Evolutionary conservation across 2,797 vertebrate genomes (phyloP).

Genomic region (Podargus strigoides): DNA sequence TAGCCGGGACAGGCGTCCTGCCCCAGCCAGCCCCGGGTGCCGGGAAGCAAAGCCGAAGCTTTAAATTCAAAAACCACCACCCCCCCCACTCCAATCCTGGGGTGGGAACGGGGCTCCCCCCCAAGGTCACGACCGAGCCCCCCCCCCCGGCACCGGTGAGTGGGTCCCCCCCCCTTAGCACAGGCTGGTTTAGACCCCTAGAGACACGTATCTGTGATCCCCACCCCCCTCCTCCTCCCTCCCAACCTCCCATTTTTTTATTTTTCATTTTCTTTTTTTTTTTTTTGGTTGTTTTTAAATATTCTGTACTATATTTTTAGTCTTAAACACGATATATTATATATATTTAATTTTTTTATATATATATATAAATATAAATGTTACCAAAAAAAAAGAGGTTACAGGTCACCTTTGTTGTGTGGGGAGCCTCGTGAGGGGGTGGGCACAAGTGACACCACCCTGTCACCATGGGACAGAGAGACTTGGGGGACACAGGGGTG

Average conservation of each 20-base stretch:
- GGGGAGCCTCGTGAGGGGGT: accelerated
- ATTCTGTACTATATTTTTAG: slow-evolving; percentile 82
- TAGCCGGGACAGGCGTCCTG: too few species aligned
- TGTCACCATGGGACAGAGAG: too few species aligned
- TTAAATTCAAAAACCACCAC: too few species aligned
- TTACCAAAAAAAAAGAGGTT: slow-evolving; percentile 49
- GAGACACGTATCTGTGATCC: slow-evolving; percentile 60
- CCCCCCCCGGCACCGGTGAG: too few species aligned
- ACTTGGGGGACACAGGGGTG: accelerated
- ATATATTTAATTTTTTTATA: slow-evolving; percentile 81
- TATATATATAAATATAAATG: slow-evolving; percentile 79
- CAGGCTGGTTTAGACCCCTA: slow-evolving; percentile 58
- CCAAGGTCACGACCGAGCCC: too few species aligned
- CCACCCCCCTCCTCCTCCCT: background rate
- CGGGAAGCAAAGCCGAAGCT: too few species aligned
- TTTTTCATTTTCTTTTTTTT: slow-evolving; percentile 43
- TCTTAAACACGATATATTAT: slow-evolving; percentile 78
- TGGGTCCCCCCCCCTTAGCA: slow-evolving; percentile 32
- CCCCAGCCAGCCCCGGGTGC: too few species aligned
- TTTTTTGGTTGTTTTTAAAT: slow-evolving; percentile 72
- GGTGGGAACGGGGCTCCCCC: background rate
- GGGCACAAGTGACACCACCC: background rate
- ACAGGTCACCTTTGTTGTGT: background rate
- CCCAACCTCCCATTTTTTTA: slow-evolving; percentile 41
- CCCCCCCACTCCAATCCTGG: too few species aligned